Conservation (phyloP, 2,113 vertebrate species). For the Elgaria multicarinata region DNA sequence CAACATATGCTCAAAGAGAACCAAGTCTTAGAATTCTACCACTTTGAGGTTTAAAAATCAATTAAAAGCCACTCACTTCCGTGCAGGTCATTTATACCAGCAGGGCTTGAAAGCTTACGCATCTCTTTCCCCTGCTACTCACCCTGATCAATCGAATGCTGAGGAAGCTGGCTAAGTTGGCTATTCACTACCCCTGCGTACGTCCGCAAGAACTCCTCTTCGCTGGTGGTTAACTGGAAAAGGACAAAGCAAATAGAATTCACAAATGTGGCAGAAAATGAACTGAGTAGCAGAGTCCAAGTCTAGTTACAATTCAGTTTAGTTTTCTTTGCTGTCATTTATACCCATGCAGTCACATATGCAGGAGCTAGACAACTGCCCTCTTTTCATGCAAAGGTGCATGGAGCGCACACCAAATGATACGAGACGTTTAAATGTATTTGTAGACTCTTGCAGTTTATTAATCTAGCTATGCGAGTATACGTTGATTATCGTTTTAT, state of each 20-base stretch:
- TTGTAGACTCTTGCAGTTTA: too few species aligned
- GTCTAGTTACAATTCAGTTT: neutral
- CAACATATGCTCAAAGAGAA: neutral
- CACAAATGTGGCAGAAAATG: neutral
- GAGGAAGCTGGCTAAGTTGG: constrained; percentile 97
- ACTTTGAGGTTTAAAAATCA: neutral
- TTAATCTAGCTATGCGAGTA: neutral
- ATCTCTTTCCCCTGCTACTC: constrained; percentile 60
- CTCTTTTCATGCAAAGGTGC: neutral
- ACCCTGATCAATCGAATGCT: constrained; percentile 99
- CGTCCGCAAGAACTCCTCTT: constrained; percentile 96
- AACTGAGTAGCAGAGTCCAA: neutral
- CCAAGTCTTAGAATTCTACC: neutral
- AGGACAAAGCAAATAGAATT: neutral
- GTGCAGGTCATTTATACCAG: neutral
- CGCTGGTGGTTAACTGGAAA: constrained; percentile 90
- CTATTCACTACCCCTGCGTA: constrained; percentile 95
- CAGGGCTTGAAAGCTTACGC: neutral
- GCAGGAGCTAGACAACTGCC: too few species aligned
- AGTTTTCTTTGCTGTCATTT: neutral
- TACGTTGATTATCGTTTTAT: neutral
- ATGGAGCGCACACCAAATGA: neutral
- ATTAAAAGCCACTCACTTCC: neutral
- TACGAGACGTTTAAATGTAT: too few species aligned
- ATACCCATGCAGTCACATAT: neutral